phyloP scores from a whole-genome alignment of 2,888 invertebrate species.

The Drosophila subquinaria region DNA sequence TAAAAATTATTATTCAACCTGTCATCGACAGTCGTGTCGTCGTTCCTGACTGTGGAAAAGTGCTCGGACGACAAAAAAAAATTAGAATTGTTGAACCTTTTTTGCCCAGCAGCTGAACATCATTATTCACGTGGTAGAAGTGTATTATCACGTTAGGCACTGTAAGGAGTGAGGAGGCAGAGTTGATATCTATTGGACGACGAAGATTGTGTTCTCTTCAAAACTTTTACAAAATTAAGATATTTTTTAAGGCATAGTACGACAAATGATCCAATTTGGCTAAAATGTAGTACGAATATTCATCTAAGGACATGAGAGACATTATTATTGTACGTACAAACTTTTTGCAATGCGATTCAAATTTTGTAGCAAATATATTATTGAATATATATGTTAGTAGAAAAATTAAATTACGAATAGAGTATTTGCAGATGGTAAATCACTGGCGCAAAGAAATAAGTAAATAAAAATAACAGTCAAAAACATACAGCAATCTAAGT shows the following conservation, averaged over 20 bases:
- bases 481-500: not conserved
- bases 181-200: not conserved
- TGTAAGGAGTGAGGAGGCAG: slow-evolving; percentile 2
- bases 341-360: no score
- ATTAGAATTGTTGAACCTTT: slow-evolving; percentile 36
- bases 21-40: slow-evolving; percentile 60
- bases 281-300: no score
- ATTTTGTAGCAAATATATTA: no score
- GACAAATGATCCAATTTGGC: no score
- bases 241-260: no score
- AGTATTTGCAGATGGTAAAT: not conserved
- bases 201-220: not conserved
- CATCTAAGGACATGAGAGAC: no score
- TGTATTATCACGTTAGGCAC: slow-evolving; percentile 61
- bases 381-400: not conserved
- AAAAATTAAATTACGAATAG: not conserved
- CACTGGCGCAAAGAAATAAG: not conserved
- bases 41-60: slow-evolving; percentile 61
- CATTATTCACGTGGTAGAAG: slow-evolving; percentile 71
- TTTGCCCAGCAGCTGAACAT: slow-evolving; percentile 62
- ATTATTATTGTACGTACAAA: no score
- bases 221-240: no score
- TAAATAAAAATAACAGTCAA: not conserved
- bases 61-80: slow-evolving; percentile 29
- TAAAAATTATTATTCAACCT: slow-evolving; percentile 57